phyloP scores from a whole-genome alignment of 2,888 invertebrate genomes.

The Heteromyza rotundicornis region DNA sequence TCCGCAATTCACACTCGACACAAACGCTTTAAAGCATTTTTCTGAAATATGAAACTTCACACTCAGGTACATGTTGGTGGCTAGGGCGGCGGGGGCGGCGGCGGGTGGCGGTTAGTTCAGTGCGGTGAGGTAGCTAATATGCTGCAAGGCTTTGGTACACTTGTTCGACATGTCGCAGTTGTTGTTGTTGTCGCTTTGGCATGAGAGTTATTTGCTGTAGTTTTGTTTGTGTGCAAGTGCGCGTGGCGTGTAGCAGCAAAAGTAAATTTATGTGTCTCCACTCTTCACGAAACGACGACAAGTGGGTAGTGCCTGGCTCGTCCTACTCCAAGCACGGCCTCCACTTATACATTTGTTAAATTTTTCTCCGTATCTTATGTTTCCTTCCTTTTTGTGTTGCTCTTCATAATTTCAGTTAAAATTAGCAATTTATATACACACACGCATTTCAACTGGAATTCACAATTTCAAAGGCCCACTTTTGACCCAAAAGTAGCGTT shows the following conservation, averaged over 20 bases:
- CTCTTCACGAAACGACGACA: background rate
- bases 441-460: too few species aligned
- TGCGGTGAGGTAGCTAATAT: background rate
- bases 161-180: constrained; percentile 16
- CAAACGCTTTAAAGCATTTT: constrained; percentile 2
- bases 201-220: constrained; percentile 44
- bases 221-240: constrained; percentile 18
- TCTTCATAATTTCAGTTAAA: too few species aligned
- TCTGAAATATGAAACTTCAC: constrained; percentile 35
- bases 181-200: constrained; percentile 34
- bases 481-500: too few species aligned
- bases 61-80: too few species aligned
- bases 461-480: too few species aligned
- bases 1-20: constrained; percentile 13
- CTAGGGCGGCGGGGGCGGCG: too few species aligned
- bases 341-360: background rate
- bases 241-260: constrained; percentile 15
- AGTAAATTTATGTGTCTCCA: constrained; percentile 1
- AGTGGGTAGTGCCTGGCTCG: background rate
- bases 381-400: background rate
- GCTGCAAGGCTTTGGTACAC: constrained; percentile 1
- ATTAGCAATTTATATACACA: too few species aligned
- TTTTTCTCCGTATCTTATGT: background rate
- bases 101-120: too few species aligned
- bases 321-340: background rate